Base-by-base conservation (phyloP, 1,140 invertebrate genomes). In the Macrosteles quadrilineatus region DNA sequence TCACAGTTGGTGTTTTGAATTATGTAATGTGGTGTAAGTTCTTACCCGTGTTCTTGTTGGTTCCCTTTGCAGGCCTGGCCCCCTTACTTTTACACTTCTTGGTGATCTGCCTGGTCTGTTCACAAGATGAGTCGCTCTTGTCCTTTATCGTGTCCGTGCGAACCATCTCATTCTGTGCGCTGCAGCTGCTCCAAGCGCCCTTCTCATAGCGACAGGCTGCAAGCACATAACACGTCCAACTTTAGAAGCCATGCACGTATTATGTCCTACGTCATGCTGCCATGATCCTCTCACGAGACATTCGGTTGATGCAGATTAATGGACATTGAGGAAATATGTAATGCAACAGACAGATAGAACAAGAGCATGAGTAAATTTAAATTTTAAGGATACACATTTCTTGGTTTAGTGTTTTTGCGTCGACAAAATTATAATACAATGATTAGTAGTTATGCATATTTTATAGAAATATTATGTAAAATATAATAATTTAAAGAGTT, bases 131-230 rank as follows among this genome's bases (percentile, higher is more conserved):
- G 78, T 91, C 89, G 71, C 89, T 90, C 78, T 89, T 90, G n/a
- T 86, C 79, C 76, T 91, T 92, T 73, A 92, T 76, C 77, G 85
- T 87, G 77, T 92, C 88, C 71, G 85, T 87, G 77, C 90, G 84
- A 17, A 85, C 86, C 86, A 91, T 90, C 78, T 85, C 83, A 57
- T 87, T 87, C 43, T 87, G 86, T 55, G 84, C 79, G 75, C 85
- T 86, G 79, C 90, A 92, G 77, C 85, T 86, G 76, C 85, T 86
- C 88, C 90, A 91, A 45, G 87, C 81, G 30, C 90, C 90, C 78
- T 91, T 91, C 74, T 90, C 89, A 77, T 92, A 92, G 73, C 90
- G 87, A 78, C 90, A 92, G 64, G 88, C 89, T 91, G 78, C 45
- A 80, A 65, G 30, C 67, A 74, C 59, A 74, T 27, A 66, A 67